phyloP scores from a whole-genome alignment of 2,797 vertebrate genomes.

The Orestias chungarensis region DNA sequence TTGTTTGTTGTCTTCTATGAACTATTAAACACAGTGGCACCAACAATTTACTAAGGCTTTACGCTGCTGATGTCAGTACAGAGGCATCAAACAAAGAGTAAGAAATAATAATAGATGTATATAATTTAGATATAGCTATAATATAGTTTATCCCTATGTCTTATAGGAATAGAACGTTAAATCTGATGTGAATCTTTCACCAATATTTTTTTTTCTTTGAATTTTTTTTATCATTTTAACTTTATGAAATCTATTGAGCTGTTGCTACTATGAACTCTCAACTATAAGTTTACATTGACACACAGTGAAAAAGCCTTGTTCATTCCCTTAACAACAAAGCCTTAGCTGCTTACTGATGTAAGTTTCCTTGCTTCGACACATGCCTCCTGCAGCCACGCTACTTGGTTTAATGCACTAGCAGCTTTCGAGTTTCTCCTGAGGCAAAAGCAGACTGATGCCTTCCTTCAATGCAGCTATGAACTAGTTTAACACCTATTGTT shows the following conservation, averaged over 20 bases:
- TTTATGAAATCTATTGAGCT: neutral
- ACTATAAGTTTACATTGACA: slow-evolving; percentile 4
- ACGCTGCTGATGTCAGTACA: neutral
- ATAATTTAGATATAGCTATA: no score
- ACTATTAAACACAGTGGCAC: neutral
- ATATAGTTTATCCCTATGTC: neutral
- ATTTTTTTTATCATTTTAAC: neutral
- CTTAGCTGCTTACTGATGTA: slow-evolving; percentile 32
- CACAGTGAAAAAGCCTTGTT: slow-evolving; percentile 29
- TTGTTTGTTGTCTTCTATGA: neutral
- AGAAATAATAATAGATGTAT: neutral
- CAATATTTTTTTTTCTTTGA: neutral
- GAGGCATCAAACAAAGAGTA: neutral
- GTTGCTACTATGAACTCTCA: slow-evolving; percentile 9
- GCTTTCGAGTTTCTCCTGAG: slow-evolving; percentile 56
- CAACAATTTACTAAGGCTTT: neutral
- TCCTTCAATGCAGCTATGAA: slow-evolving; percentile 71
- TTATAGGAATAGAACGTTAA: neutral
- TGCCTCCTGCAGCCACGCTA: slow-evolving; percentile 59
- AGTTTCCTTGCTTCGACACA: slow-evolving; percentile 43
- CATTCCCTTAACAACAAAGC: slow-evolving; percentile 32
- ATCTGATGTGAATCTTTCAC: neutral
- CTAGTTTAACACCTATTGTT: slow-evolving; percentile 82
- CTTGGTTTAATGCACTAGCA: slow-evolving; percentile 59
- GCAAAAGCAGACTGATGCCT: slow-evolving; percentile 60